Conservation (phyloP, 2,113 vertebrate species). For the Crotophaga sulcirostris region DNA sequence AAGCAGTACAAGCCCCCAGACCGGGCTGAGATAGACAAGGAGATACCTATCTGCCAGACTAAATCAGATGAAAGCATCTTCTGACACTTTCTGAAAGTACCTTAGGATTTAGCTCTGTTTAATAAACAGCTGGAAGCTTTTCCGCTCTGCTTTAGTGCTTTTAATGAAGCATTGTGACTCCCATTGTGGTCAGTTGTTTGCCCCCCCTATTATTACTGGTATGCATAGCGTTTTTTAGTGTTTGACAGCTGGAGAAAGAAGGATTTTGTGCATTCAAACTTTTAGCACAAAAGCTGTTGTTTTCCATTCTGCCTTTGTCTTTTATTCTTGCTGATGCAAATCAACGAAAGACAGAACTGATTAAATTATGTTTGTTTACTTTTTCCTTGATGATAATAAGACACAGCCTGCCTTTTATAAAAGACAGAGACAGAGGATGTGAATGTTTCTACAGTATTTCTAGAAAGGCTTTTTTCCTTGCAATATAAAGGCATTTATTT, state of each 20-base stretch:
- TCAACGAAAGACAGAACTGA: constrained; percentile 39
- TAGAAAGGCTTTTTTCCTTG: background rate
- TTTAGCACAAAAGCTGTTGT: constrained; percentile 57
- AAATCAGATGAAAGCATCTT: constrained; percentile 4
- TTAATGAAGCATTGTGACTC: constrained; percentile 57
- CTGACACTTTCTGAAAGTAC: constrained; percentile 17
- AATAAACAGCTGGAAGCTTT: constrained; percentile 46
- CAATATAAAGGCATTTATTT: constrained; percentile 15
- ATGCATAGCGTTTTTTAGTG: constrained; percentile 20
- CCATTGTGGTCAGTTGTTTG: constrained; percentile 44
- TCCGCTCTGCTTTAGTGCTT: constrained; percentile 28
- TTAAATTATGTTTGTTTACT: constrained; percentile 67
- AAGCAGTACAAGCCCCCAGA: background rate
- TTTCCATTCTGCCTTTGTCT: constrained; percentile 62
- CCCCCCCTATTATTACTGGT: constrained; percentile 46
- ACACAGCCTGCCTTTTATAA: constrained; percentile 33
- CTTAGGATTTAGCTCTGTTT: constrained; percentile 6
- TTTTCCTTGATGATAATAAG: constrained; percentile 46
- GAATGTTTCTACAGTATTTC: constrained; percentile 35
- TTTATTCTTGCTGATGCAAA: constrained; percentile 63
- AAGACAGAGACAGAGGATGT: constrained; percentile 27
- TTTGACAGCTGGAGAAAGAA: constrained; percentile 60
- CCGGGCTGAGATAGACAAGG: background rate
- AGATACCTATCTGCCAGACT: background rate
- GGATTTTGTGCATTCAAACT: constrained; percentile 62